These are phyloP conservation scores for Saccopteryx leptura DNA, from an alignment of 2,113 vertebrate species.

Conservation along the genomic window DNA sequence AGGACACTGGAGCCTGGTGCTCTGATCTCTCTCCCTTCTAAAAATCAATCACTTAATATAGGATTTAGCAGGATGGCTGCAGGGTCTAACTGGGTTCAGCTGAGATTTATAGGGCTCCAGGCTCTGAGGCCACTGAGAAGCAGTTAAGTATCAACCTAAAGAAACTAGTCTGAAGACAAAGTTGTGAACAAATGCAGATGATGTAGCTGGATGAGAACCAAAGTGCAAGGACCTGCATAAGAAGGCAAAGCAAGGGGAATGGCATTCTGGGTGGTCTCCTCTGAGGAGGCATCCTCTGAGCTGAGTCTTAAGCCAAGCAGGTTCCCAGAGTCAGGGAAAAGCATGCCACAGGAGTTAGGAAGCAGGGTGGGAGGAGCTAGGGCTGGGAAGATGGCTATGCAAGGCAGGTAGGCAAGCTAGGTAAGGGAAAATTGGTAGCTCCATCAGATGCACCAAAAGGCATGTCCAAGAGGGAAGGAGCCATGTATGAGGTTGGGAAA, in stretches of 20 bases:
- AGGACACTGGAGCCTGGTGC: not conserved
- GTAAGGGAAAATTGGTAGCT: not conserved
- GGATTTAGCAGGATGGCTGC: conserved; percentile 30
- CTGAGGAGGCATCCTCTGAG: not conserved
- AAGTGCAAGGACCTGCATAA: not conserved
- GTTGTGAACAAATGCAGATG: not conserved
- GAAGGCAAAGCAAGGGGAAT: not conserved
- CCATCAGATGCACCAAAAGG: not conserved
- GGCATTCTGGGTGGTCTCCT: not conserved
- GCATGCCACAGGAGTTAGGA: not conserved
- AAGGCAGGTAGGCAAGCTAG: not conserved
- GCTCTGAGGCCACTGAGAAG: not conserved
- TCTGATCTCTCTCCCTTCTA: not conserved
- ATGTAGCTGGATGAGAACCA: not conserved
- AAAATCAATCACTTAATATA: conserved; percentile 32
- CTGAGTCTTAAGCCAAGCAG: not conserved
- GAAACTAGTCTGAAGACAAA: not conserved
- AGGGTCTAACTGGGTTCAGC: not conserved
- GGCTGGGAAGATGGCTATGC: not conserved
- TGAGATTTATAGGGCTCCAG: not conserved
- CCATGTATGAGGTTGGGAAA: not conserved
- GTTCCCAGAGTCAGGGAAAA: not conserved
- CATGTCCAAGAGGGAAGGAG: not conserved
- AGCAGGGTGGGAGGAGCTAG: not conserved
- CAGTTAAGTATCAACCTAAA: not conserved